These are phyloP conservation scores for Sialis fuliginosa DNA, from an alignment of 2,888 invertebrate genomes.

Conservation along the genomic window DNA sequence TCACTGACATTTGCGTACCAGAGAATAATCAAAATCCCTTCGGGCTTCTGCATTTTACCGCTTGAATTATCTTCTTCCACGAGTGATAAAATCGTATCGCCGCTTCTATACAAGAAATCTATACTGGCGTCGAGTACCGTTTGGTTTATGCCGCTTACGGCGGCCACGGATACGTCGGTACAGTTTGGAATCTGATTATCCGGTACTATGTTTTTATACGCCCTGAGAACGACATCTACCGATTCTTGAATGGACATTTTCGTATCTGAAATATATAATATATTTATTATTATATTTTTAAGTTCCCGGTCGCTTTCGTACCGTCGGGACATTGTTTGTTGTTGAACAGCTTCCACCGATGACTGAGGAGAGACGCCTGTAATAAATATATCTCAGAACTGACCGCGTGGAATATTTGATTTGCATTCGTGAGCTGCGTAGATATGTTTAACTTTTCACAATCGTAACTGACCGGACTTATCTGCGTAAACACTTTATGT, in stretches of 20 bases:
- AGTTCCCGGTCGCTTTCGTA: too few species aligned
- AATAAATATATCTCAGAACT: constrained; percentile 34
- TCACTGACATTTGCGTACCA: constrained; percentile 39
- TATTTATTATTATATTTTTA: too few species aligned
- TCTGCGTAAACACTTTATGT: constrained; percentile 29
- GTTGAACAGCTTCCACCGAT: constrained; percentile 36
- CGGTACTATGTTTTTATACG: not conserved
- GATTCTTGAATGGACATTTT: not conserved
- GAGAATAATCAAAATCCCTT: constrained; percentile 1
- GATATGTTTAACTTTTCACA: constrained; percentile 45
- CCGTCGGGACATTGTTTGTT: constrained; percentile 23
- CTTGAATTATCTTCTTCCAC: not conserved
- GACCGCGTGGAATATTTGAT: constrained; percentile 41
- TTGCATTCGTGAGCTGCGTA: constrained; percentile 50
- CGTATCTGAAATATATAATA: not conserved
- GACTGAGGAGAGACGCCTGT: constrained; percentile 40
- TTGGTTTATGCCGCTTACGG: not conserved
- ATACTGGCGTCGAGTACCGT: not conserved
- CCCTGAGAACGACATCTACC: not conserved
- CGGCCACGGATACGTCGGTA: too few species aligned
- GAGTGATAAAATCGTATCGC: not conserved
- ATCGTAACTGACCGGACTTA: constrained; percentile 24
- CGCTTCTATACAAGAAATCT: not conserved
- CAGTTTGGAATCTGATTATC: too few species aligned
- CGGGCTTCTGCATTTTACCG: not conserved